Evolutionary conservation across 2,888 invertebrate genomes (phyloP), one percentile per base, ranked within the genome.

Genomic region (Hofmannophila pseudospretella): DNA sequence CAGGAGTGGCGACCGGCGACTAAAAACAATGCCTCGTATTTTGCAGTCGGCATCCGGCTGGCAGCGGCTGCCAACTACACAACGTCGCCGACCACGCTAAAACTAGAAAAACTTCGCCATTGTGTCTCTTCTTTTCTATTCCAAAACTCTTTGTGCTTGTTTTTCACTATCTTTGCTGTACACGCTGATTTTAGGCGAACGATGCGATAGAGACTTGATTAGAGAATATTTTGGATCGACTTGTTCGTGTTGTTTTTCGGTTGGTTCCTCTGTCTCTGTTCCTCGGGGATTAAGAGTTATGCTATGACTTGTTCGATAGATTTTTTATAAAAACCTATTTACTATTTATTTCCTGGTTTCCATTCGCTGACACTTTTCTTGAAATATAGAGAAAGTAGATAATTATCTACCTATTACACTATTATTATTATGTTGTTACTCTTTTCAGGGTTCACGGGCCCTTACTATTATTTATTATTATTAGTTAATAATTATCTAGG

Each of bases 61-160:
- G 56, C 61, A 54, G 51, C 57, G 62, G 57, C 60, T 73, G 73
- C 69, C 72, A 73, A 66, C 68, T 67, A 64, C 63, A 69, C 69
- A 70, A 72, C 68, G 71, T 74, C 66, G 64, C 55, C 65, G 58
- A 62, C 68, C 66, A 62, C 50, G 60, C 67, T 70, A 52, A 66
- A 74, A 69, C 71, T 74, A 71, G 68, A 72, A 74, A 81, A 78
- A 71, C 66, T 72, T 65, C 47, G 36, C 65, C 52, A 67, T 76
- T 73, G 72, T 76, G 67, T 64, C 57, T 60, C 55, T 66, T 65
- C 66, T 69, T 69, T 72, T 59, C 73, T 72, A 67, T 67, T 69
- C 58, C 64, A 67, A 66, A 73, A 57, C 73, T 73, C 67, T 59
- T 54, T 47, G 49, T 55, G 62, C 51, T 68, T 69, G 60, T 73